Conservation (phyloP, 1,140 invertebrate genomes). For the Orchestia grillus region DNA sequence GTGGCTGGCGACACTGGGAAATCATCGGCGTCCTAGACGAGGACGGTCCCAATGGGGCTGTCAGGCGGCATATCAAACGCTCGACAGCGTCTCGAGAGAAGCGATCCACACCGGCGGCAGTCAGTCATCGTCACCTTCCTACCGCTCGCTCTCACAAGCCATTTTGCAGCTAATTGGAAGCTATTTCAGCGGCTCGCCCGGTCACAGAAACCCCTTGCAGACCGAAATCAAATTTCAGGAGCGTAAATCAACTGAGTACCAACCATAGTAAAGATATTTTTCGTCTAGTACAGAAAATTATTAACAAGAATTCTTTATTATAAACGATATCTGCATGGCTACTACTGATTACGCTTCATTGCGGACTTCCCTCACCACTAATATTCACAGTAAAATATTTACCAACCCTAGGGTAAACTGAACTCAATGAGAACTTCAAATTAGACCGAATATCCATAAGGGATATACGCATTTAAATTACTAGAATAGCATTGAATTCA, state of each 20-base stretch:
- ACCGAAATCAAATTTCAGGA: not conserved
- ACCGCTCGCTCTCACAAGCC: not conserved
- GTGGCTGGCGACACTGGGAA: not conserved
- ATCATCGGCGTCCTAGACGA: not conserved
- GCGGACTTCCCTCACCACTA: not conserved
- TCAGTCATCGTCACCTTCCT: not conserved
- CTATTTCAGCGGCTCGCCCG: not conserved
- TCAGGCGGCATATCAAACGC: conserved; percentile 29
- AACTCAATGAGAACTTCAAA: not conserved
- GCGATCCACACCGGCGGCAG: conserved; percentile 27
- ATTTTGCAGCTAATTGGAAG: conserved; percentile 18
- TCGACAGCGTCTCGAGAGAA: conserved; percentile 14
- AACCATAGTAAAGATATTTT: not conserved
- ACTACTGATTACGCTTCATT: not conserved
- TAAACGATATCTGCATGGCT: not conserved
- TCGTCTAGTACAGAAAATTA: not conserved
- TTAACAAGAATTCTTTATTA: not conserved
- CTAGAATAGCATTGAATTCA: not conserved
- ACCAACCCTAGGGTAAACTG: not conserved
- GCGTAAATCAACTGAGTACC: not conserved
- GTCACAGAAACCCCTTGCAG: not conserved
- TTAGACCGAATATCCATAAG: not conserved
- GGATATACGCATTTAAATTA: not conserved
- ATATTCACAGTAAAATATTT: no score
- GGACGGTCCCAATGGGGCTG: not conserved